Base-by-base conservation (phyloP, 2,888 invertebrate species). In the Macrophya annulata region DNA sequence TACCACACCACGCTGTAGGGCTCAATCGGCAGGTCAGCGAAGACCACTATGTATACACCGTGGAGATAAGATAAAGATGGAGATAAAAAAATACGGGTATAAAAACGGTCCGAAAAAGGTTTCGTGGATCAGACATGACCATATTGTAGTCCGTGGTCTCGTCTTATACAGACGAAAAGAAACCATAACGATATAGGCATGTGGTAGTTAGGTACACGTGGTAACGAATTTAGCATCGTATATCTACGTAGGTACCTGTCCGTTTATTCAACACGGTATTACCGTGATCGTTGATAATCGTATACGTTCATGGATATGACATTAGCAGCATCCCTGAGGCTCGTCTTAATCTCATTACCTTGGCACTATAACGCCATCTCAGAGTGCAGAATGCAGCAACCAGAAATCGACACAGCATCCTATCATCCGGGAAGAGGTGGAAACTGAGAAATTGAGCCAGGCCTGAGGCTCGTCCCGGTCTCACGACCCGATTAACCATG, bases 21-120 rank as follows among this genome's bases (percentile, higher is more conserved):
- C 17, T 8, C 37, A 25, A 68, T 68, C 79, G 68, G 55, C 82
- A 17, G 55, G 71, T 51, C 71, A 40, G 43, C 55, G 43, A 17
- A 3, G 81, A 81, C 81, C 43, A 62, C 81, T 43, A 59, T 77
- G 81, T 81, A 43, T 81, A 62, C 40, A 81, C 71, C 31, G n/a
- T n/a, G 10, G 37, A 85, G 83, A 85, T 83, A 71, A 81, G 77
- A 77, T 77, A 77, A 77, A 55, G 37, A 37, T 37, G 55, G 9
- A 51, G 77, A 77, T 77, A 77, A 51, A 68, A 25, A 10, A 31
- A 72, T 72, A 40, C 5, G 51, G 37, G 17, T 84, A 86, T 86
- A 88, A 87, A 86, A 86, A 85, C 83, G 84, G 85, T 86, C 86
- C 84, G 87, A 88, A 85, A 88, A 84, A 72, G 87, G 84, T 85